Base-by-base conservation (phyloP, 2,888 invertebrate genomes). In the Scelioninae gen. 2 region DNA sequence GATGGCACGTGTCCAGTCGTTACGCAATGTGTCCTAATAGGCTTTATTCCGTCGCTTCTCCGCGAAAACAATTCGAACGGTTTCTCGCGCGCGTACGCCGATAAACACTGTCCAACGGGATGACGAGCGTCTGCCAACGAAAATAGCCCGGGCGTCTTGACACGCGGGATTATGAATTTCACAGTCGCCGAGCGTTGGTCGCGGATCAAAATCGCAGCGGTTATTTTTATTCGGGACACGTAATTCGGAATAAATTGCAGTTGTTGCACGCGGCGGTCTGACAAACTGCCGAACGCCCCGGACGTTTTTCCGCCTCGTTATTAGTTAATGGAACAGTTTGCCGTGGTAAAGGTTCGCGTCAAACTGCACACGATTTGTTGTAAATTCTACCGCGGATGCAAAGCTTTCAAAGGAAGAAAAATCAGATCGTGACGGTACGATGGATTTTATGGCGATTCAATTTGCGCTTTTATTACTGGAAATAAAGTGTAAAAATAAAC, bases 1-100 rank as follows among this genome's bases (percentile, higher is more conserved):
- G 16, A 10, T 73, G 69, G 74, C 76, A 64, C 45, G 13, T 53
- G 45, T 76, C 73, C 73, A 78, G 61, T 18, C 61, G 58, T 79
- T 75, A 76, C 73, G 78, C 65, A 79, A 79, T 57, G 63, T 46
- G 73, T 70, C 71, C 71, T 77, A 77, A 76, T 76, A 77, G 70
- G 63, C 53, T 46, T 68, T 65, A 55, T 68, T 50, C 70, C 46
- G 41, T 19, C 65, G 53, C 74, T 72, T 18, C 46, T 41, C 50
- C 15, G 37, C 33, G 48, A 45, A 45, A 55, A 50, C 43, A 64
- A 48, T 43, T 48, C 28, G 33, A 33, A 13, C 41, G n/a, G 22
- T 33, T 19, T 18, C 16, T 43, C 15, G 13, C 13, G 19, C n/a
- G 35, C 19, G 60, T 18, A 35, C 45, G 18, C 10, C 41, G 41